Evolutionary conservation across 2,113 vertebrate genomes (phyloP), one percentile per base, ranked within the genome.

Genomic region (Actinemys pallida): DNA sequence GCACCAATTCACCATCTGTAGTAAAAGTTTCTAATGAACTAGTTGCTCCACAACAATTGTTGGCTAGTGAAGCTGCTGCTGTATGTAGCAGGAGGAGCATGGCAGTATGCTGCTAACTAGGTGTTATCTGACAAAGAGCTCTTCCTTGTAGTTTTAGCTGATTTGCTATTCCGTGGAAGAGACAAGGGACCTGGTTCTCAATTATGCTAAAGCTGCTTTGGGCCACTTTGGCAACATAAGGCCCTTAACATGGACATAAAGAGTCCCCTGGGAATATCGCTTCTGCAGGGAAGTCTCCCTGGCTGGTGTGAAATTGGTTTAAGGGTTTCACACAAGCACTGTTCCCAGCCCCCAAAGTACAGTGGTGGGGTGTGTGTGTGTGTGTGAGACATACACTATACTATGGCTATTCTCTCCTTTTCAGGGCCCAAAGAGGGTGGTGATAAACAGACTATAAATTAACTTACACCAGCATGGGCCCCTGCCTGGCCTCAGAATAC

Each of bases 11-110:
- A 81, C 2, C 54, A 31, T 49, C 42, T 45, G 10, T 31, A 22
- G 45, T 35, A 81, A 52, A 52, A 31, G 27, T 8, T 35, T 69
- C 29, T 42, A 72, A 82, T 20, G 52, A 57, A n/a, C 27, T 65
- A 88, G 57, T 50, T 65, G 57, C 20, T 83, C 39, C 50, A 27
- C 12, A 10, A 24, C 9, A 65, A 16, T 47, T 89, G 86, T 83
- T 92, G n/a, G 57, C 76, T 72, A 35, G 16, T 52, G 89, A 89
- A 94, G 49, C 39, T 84, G 12, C 65, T 87, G 20, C 56, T 85
- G n/a, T 62, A 16, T 31, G 5, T 59, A 90, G 90, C 80, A 14
- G 17, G 84, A 76, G 10, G 85, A 92, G 86, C 8, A 35, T 9
- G 85, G 14, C 14, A 22, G 89, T 79, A 7, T 5, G 2, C 6